Percentiles rank a stretch among this genome's conserved stretches.
Evolutionary conservation across 2,113 vertebrate species (phyloP).

Genomic region (Hypocryptadius cinnamomeus): DNA sequence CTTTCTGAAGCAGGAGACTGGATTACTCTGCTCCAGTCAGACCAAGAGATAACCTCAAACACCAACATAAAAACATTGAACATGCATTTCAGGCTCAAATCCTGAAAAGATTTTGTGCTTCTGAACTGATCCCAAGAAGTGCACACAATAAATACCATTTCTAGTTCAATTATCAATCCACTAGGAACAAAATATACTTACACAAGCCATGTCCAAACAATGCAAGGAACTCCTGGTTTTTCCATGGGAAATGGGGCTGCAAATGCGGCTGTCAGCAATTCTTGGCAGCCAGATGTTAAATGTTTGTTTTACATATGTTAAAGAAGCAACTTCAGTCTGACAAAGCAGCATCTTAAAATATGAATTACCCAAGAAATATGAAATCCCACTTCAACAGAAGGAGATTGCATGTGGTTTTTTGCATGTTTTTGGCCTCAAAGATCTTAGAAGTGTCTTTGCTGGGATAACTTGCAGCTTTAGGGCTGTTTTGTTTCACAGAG

Average conservation of each 20-base stretch:
- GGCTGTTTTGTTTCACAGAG: background rate
- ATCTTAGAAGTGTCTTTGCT: background rate
- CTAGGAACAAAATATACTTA: background rate
- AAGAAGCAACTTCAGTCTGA: background rate
- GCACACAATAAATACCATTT: background rate
- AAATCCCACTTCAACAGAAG: background rate
- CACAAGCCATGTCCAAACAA: background rate
- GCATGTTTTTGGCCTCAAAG: background rate
- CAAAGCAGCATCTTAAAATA: background rate
- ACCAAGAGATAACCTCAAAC: background rate
- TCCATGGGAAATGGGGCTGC: background rate
- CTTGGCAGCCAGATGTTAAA: background rate
- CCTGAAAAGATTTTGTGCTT: background rate
- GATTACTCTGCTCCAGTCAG: background rate
- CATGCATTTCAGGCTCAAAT: background rate
- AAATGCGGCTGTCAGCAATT: background rate
- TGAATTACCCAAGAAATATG: background rate
- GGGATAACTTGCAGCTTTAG: background rate
- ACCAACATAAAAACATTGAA: fast-evolving
- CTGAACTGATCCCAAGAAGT: background rate
- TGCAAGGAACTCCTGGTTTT: background rate
- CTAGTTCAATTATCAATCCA: background rate
- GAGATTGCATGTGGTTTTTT: background rate
- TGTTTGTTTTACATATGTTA: background rate
- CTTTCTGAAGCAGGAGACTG: background rate